phyloP scores from a whole-genome alignment of 1,140 invertebrate genomes.

The Argopecten irradians region DNA sequence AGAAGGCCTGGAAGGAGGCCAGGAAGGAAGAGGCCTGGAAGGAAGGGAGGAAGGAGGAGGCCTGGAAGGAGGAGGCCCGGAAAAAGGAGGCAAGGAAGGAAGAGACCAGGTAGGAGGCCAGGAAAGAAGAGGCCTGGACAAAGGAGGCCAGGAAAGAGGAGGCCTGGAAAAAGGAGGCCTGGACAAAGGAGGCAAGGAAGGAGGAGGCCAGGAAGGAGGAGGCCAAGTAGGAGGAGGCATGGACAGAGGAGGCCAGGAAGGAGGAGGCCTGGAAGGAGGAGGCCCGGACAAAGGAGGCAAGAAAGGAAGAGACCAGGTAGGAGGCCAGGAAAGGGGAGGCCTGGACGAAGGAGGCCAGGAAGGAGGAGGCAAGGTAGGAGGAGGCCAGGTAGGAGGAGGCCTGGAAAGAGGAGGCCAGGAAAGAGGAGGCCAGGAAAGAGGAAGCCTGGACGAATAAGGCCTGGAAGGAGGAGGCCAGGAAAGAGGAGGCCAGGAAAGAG shows the following conservation, averaged over 20 bases:
- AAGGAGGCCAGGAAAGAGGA: not conserved
- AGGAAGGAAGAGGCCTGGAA: not conserved
- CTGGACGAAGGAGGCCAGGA: no score
- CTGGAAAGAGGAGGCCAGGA: no score
- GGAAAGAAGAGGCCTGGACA: not conserved
- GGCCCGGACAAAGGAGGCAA: not conserved
- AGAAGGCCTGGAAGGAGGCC: not conserved
- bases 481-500: no score
- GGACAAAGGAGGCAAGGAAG: not conserved
- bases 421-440: no score
- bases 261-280: no score
- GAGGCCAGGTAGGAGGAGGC: no score
- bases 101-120: not conserved
- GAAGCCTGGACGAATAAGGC: no score
- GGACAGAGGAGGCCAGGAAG: not conserved
- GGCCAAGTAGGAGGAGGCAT: conserved; percentile 7
- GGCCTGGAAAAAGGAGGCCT: no score
- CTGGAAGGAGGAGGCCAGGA: no score
- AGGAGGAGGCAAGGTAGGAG: no score
- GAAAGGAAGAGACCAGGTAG: conserved; percentile 24
- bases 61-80: not conserved
- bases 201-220: no score
- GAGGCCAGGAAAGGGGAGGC: conserved; percentile 14
- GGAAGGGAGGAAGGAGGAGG: not conserved
- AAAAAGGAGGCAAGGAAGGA: not conserved